A percentile compares a stretch with the other conserved stretches of the same genome.
Conservation (phyloP, 1,140 invertebrate genomes). For the Aphelenchoides besseyi region DNA sequence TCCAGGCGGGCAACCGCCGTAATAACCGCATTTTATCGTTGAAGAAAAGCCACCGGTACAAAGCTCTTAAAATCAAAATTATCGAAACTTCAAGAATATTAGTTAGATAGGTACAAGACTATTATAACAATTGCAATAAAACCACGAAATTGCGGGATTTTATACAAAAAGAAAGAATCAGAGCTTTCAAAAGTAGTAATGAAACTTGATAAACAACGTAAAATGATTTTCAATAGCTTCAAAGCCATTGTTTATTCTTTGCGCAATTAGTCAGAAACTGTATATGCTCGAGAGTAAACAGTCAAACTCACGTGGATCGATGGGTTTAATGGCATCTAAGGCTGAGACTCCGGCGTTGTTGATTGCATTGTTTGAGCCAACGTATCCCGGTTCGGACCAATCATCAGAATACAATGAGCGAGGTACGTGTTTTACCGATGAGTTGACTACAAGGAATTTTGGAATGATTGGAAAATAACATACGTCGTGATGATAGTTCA, state of each 20-base stretch:
- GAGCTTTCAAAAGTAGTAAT: conserved; percentile 4
- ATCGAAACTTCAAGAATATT: neutral
- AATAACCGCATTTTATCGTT: conserved; percentile 1
- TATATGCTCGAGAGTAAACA: too few species aligned
- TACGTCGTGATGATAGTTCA: neutral
- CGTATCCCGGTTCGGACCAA: conserved; percentile 1
- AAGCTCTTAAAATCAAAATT: neutral
- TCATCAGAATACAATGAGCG: neutral
- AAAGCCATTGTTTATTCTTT: too few species aligned
- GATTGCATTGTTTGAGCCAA: neutral
- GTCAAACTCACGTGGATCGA: conserved; percentile 16
- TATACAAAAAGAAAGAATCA: neutral
- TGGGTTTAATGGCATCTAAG: neutral
- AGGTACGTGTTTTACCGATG: neutral
- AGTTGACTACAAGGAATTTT: conserved; percentile 7
- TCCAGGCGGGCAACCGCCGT: conserved; percentile 16
- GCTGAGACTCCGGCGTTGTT: neutral
- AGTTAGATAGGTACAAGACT: conserved; percentile 1
- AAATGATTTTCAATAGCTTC: neutral
- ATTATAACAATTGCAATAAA: neutral
- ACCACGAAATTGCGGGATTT: neutral
- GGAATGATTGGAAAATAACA: neutral
- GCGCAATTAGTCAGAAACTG: too few species aligned
- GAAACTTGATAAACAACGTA: neutral
- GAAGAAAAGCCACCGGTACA: conserved; percentile 21